Evolutionary conservation across 2,797 vertebrate genomes (phyloP), one percentile per base, ranked within the genome.

Genomic region (Lateolabrax maculatus): DNA sequence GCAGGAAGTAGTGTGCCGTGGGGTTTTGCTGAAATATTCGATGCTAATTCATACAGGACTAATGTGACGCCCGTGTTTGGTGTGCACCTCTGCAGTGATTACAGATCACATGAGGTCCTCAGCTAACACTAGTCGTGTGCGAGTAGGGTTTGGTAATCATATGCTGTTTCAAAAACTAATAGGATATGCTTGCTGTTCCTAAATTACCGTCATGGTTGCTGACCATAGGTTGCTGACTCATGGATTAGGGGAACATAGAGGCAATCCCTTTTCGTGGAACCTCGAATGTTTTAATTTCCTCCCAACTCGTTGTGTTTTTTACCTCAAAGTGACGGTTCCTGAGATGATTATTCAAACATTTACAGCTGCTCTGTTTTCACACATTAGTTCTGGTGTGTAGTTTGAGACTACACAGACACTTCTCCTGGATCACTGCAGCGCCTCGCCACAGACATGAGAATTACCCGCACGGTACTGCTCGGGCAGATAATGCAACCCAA

Each of bases 401-500:
- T 57, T 66, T 56, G 57, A 79, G 70, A 58, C 74, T 9, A 58
- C 65, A 53, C 64, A 76, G 52, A 67, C 75, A 29, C 53, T 64
- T 31, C 53, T 75, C 74, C 31, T 39, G 70, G 68, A 77, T 77
- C 56, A 36, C 60, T 49, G 82, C 65, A 0, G 65, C 21, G 16
- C 71, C 64, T 79, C 56, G 5, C 46, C 67, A 10, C 75, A 25
- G 72, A 66, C 16, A 23, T 34, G 69, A 64, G 74, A 84, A 78
- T 73, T 52, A 77, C 52, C 61, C 46, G 48, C 58, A 31, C 11
- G 12, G 29, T n/a, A 15, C 74, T 36, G 56, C 81, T 80, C 49
- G 21, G 62, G 75, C 63, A 43, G 79, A 87, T 87, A 89, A 87
- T 71, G 80, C 85, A 87, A 71, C 67, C 21, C 74, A 77, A 87